Evolutionary conservation across 2,888 invertebrate species (phyloP), one percentile per base, ranked within the genome.

Genomic region (Cancer borealis): DNA sequence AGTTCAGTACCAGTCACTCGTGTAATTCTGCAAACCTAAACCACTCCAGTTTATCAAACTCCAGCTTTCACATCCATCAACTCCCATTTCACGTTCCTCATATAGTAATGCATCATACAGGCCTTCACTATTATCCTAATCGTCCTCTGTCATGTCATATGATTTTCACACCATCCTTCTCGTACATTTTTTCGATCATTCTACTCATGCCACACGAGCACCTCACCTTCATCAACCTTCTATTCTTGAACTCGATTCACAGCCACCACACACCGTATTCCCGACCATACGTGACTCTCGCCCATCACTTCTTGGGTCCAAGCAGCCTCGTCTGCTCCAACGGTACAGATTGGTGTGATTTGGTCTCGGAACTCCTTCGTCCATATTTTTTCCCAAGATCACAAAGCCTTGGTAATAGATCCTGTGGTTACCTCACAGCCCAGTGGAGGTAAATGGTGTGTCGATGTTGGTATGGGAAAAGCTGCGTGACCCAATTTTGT

Each of bases 281-380:
- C n/a, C 26, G 26, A n/a, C n/a, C 26, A 10, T n/a, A n/a, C 73
- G 73, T 73, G 73, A 73, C 73, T 73, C 73, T 73, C 21, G 26
- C 73, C 8, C 73, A 26, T 73, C 73, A 73, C 26, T 73, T 26
- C 26, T 26, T 26, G 21, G 26, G 5, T 73, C 73, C 73, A 73
- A 73, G n/a, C 26, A 73, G 73, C 73, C 73, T 73, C 26, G 73
- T 73, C 73, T 73, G 73, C 73, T 73, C n/a, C 8, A n/a, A 73
- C 73, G 8, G 26, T 73, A 73, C 26, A 73, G 26, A 26, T 26
- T 26, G 73, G 73, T 73, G 73, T 73, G 73, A 26, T 73, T 73
- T 73, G 73, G 26, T 26, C 73, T 26, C 26, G 3, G 73, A 73
- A 73, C 6, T 73, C 73, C 21, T 26, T 26, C 73, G 26, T 26